phyloP scores from a whole-genome alignment of 2,113 vertebrate genomes.

The Pipra filicauda region DNA sequence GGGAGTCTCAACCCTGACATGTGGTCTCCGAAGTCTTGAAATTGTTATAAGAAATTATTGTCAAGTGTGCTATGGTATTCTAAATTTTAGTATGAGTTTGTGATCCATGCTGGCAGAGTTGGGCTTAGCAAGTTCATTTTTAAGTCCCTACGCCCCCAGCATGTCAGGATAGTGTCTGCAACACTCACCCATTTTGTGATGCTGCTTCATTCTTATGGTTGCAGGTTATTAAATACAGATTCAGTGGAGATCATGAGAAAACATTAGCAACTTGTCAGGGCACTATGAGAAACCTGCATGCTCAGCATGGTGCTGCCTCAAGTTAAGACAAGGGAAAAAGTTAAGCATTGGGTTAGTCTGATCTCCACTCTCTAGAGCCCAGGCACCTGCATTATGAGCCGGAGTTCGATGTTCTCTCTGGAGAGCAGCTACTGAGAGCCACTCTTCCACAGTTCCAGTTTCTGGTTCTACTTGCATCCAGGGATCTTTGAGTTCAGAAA shows the following conservation, averaged over 20 bases:
- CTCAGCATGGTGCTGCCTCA: background rate
- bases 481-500: background rate
- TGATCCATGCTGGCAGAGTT: background rate
- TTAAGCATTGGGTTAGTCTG: background rate
- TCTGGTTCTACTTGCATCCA: background rate
- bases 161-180: background rate
- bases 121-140: background rate
- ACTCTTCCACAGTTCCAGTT: background rate
- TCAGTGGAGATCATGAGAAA: background rate
- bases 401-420: background rate
- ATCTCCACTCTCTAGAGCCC: background rate
- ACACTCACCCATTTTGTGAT: background rate
- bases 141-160: fast-evolving
- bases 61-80: background rate
- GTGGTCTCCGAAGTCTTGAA: background rate
- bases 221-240: background rate
- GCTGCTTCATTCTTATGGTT: background rate
- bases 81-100: background rate
- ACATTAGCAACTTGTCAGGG: background rate
- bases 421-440: background rate
- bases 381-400: background rate
- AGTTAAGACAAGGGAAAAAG: background rate
- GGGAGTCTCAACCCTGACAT: background rate
- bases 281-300: background rate
- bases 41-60: background rate